Conservation (phyloP, 2,797 vertebrate genomes). For the Cichlasoma orientale region DNA sequence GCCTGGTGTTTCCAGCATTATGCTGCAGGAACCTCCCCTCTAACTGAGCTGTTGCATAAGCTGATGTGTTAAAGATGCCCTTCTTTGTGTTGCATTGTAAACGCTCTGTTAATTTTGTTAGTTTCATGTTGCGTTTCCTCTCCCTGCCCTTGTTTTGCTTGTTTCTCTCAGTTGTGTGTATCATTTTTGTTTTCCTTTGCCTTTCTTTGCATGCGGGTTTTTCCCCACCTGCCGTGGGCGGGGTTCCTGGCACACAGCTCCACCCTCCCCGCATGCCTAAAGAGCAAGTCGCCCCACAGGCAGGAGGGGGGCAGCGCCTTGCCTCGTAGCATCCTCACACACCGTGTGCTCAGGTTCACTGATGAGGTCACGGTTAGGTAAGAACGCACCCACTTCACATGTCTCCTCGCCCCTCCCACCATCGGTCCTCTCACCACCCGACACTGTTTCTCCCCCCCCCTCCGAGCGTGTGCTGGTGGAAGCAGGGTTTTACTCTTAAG, state of each 20-base stretch:
- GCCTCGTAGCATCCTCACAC: constrained; percentile 81
- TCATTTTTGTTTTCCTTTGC: constrained; percentile 53
- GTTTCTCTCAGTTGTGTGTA: constrained; percentile 42
- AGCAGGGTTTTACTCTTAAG: constrained; percentile 37
- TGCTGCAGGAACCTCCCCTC: neutral
- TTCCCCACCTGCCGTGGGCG: constrained; percentile 35
- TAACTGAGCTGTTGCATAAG: neutral
- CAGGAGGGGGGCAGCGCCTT: constrained; percentile 73
- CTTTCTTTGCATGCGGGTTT: constrained; percentile 61
- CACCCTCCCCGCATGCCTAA: constrained; percentile 90
- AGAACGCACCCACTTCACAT: constrained; percentile 57
- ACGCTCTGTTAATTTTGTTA: neutral
- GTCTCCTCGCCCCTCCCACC: neutral
- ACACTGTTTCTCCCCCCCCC: neutral
- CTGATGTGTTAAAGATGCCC: neutral
- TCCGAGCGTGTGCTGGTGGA: constrained; percentile 24
- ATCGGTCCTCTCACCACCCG: neutral
- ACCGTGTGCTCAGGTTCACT: constrained; percentile 85
- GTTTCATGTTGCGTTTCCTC: neutral
- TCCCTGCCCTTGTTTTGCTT: constrained; percentile 13
- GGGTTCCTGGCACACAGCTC: constrained; percentile 79
- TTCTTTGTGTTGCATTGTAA: constrained; percentile 3
- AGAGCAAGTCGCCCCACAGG: constrained; percentile 83
- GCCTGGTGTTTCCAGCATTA: neutral
- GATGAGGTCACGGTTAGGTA: constrained; percentile 88